Evolutionary conservation across 1,140 invertebrate species (phyloP).

Genomic region (Trichomalopsis sarcophagae): DNA sequence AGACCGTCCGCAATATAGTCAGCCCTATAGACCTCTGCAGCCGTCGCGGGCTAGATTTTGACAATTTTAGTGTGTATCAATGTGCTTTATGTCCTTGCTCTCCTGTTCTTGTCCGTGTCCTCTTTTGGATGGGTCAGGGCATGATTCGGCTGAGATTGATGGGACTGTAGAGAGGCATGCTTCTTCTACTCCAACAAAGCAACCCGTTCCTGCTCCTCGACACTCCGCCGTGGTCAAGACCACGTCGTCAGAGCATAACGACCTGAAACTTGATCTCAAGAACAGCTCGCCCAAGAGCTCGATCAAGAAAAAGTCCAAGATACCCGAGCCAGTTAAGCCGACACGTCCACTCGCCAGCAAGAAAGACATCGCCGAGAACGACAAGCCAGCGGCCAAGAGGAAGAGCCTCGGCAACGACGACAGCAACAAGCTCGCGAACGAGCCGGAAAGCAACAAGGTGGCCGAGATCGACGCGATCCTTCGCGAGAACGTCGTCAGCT

Average conservation of each 20-base stretch:
- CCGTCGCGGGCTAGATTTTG: constrained; percentile 68
- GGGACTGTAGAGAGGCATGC: constrained; percentile 74
- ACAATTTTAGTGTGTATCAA: constrained; percentile 74
- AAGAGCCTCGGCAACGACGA: background rate
- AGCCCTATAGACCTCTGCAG: constrained; percentile 63
- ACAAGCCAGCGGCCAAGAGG: constrained; percentile 26
- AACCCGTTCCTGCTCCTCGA: constrained; percentile 71
- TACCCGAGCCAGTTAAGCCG: constrained; percentile 54
- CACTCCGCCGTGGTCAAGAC: constrained; percentile 61
- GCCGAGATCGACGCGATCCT: constrained; percentile 45
- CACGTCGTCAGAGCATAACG: constrained; percentile 63
- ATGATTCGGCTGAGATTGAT: constrained; percentile 75
- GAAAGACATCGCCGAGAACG: constrained; percentile 9
- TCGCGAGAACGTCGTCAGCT: constrained; percentile 18
- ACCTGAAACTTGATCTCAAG: constrained; percentile 68
- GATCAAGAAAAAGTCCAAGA: constrained; percentile 53
- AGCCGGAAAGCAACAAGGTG: constrained; percentile 51
- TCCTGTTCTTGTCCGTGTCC: constrained; percentile 75
- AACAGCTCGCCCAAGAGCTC: constrained; percentile 53
- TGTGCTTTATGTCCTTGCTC: constrained; percentile 76
- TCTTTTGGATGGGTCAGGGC: constrained; percentile 74
- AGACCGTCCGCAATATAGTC: constrained; percentile 27
- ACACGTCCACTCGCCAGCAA: constrained; percentile 31
- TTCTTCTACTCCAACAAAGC: constrained; percentile 72
- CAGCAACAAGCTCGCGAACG: background rate